Evolutionary conservation across 1,140 invertebrate species (phyloP).

Genomic region (Cotesia glomerata): DNA sequence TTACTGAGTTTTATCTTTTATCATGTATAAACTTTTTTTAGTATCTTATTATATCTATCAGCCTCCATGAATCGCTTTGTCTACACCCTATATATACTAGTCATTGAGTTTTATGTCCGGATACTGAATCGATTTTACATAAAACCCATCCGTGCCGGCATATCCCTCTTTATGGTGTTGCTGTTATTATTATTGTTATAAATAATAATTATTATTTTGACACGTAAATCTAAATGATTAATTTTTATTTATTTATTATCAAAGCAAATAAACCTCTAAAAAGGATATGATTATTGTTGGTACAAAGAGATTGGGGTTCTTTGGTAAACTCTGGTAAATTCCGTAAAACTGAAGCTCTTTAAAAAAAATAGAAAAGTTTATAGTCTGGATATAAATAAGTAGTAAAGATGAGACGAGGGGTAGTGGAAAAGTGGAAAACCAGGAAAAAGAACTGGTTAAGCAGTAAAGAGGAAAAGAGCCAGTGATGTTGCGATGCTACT

Average conservation of each 20-base stretch:
- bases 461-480: not conserved
- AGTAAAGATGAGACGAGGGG: not conserved
- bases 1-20: no score
- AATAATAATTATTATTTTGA: no score
- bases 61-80: no score
- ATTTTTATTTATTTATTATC: not conserved
- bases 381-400: not conserved
- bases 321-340: conserved; percentile 26
- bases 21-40: conserved; percentile 5
- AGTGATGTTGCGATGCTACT: not conserved
- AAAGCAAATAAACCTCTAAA: no score
- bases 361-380: not conserved
- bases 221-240: no score
- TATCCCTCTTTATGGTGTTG: conserved; percentile 34
- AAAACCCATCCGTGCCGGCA: conserved; percentile 34
- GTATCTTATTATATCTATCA: not conserved
- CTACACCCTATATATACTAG: not conserved
- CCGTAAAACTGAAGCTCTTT: conserved; percentile 15
- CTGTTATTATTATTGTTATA: not conserved
- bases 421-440: conserved; percentile 11
- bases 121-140: conserved; percentile 49
- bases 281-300: not conserved
- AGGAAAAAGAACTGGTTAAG: not conserved
- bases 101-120: conserved; percentile 38
- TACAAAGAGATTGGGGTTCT: conserved; percentile 25